These are phyloP conservation scores for Mesocentrotus franciscanus DNA, from an alignment of 53 echinoderm and acorn worm genomes.

Conservation along the genomic window DNA sequence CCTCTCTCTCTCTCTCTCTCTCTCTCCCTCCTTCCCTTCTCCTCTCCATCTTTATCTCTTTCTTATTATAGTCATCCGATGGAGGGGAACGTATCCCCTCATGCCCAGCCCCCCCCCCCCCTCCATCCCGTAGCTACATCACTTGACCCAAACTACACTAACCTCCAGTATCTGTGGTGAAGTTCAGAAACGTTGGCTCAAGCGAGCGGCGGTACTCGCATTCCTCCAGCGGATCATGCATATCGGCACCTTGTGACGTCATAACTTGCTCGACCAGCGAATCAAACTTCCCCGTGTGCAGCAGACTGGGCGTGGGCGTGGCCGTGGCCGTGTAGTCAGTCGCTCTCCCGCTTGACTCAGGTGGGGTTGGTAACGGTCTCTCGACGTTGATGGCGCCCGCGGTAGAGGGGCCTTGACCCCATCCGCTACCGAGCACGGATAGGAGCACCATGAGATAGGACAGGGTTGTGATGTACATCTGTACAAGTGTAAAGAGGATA, in stretches of 20 bases:
- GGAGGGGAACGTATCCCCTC: too few relatives aligned
- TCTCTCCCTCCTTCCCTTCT: too few relatives aligned
- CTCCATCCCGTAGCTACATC: background rate
- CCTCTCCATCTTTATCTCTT: too few relatives aligned
- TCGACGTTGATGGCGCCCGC: background rate
- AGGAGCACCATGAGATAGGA: background rate
- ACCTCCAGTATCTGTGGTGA: slow-evolving; percentile 11
- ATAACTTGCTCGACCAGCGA: background rate
- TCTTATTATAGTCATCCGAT: too few relatives aligned
- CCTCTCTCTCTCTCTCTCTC: too few relatives aligned
- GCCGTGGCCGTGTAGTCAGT: background rate
- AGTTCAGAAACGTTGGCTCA: background rate
- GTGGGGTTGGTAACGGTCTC: background rate
- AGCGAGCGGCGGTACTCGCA: background rate
- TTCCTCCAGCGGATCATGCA: background rate
- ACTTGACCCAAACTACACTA: background rate
- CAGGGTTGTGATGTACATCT: background rate
- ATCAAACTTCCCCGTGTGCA: background rate
- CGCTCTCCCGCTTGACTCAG: background rate
- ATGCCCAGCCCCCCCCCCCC: too few relatives aligned
- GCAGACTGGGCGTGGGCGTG: too few relatives aligned
- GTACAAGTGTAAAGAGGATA: background rate
- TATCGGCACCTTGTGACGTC: background rate
- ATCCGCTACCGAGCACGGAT: background rate
- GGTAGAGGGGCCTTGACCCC: background rate